Conservation (phyloP, 35 echinoderm and acorn worm species). For the Acanthaster planci region DNA sequence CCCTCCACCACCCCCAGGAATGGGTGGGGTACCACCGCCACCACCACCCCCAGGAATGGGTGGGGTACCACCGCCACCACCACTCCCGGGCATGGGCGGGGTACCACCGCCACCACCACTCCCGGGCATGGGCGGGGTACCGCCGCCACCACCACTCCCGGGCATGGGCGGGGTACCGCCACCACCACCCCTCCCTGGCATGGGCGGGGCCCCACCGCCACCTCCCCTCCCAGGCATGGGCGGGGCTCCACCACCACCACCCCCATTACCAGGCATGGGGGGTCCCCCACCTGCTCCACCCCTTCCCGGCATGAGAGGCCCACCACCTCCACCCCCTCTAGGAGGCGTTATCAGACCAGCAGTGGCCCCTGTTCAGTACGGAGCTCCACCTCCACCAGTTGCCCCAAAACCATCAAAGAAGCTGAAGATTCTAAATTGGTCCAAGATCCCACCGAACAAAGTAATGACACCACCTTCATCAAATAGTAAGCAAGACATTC, state of each 20-base stretch:
- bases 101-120: slow-evolving; percentile 63
- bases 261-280: slow-evolving; percentile 30
- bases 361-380: slow-evolving; percentile 24
- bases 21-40: slow-evolving; percentile 53
- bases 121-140: slow-evolving; percentile 6
- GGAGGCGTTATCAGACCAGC: slow-evolving; percentile 38
- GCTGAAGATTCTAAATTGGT: slow-evolving; percentile 78
- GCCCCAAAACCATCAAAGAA: slow-evolving; percentile 77
- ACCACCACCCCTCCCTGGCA: slow-evolving; percentile 56
- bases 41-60: slow-evolving; percentile 29
- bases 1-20: slow-evolving; percentile 40
- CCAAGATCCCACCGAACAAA: slow-evolving; percentile 82
- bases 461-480: slow-evolving; percentile 53
- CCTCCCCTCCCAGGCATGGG: slow-evolving; percentile 56
- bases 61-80: slow-evolving; percentile 51
- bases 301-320: slow-evolving; percentile 41
- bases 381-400: slow-evolving; percentile 49
- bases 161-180: slow-evolving; percentile 23
- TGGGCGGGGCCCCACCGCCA: slow-evolving; percentile 46
- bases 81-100: slow-evolving; percentile 26
- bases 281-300: slow-evolving; percentile 50
- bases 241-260: slow-evolving; percentile 59
- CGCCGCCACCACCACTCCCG: slow-evolving; percentile 64
- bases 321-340: slow-evolving; percentile 53
- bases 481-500: slow-evolving; percentile 5